These are phyloP conservation scores for Numida meleagris DNA, from an alignment of 2,113 vertebrate genomes.

Conservation along the genomic window DNA sequence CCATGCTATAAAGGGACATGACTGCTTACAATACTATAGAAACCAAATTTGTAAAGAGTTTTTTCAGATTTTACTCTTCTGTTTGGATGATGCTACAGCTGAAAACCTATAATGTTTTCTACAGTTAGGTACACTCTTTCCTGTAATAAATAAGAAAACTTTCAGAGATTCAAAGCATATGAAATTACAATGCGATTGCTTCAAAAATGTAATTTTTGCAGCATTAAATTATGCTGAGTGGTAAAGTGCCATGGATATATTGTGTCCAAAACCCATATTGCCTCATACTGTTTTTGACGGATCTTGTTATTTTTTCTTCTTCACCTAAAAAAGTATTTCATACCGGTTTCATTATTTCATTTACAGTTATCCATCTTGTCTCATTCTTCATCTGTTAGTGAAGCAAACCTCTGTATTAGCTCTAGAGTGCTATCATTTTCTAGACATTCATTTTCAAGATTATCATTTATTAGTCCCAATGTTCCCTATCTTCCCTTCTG, in stretches of 20 bases:
- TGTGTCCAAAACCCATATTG: not conserved
- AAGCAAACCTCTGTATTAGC: not conserved
- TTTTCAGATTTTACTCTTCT: not conserved
- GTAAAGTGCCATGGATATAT: not conserved
- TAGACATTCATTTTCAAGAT: not conserved
- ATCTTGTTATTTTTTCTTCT: not conserved
- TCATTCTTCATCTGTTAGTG: not conserved
- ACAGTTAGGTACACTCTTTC: not conserved
- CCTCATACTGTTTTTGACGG: not conserved
- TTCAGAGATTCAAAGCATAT: not conserved
- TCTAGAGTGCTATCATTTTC: not conserved
- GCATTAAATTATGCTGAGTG: not conserved
- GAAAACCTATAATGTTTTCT: not conserved
- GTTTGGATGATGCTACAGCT: not conserved
- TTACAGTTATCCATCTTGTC: not conserved
- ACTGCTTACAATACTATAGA: not conserved
- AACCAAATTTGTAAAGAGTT: not conserved
- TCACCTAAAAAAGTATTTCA: not conserved
- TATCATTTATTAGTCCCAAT: conserved; percentile 10
- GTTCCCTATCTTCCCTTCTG: not conserved
- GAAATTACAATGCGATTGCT: not conserved
- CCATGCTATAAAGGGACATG: not conserved
- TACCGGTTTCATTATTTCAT: not conserved
- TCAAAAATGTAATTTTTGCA: not conserved
- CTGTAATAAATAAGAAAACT: not conserved